These are phyloP conservation scores for Eristalis pertinax DNA, from an alignment of 2,888 invertebrate species.

Conservation along the genomic window DNA sequence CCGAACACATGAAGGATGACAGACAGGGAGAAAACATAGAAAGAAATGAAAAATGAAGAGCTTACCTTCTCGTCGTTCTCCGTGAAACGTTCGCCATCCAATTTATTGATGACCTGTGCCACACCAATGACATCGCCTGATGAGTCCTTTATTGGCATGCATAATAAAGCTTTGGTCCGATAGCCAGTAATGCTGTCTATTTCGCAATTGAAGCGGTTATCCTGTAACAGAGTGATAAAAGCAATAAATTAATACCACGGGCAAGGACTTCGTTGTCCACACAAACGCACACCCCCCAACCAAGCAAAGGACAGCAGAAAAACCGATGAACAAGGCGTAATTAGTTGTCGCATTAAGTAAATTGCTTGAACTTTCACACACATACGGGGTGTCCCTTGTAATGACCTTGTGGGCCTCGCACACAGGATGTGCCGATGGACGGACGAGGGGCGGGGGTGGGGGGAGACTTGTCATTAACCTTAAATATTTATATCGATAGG, in stretches of 20 bases:
- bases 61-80: slow-evolving; percentile 89
- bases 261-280: neutral
- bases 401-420: slow-evolving; percentile 20
- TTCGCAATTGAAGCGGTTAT: slow-evolving; percentile 94
- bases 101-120: slow-evolving; percentile 97
- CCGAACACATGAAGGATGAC: neutral
- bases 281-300: neutral
- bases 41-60: slow-evolving; percentile 15
- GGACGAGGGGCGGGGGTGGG: neutral
- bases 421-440: neutral
- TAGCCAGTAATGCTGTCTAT: slow-evolving; percentile 96
- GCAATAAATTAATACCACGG: slow-evolving; percentile 7
- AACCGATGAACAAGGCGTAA: slow-evolving; percentile 8
- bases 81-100: slow-evolving; percentile 92
- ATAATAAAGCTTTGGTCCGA: slow-evolving; percentile 94
- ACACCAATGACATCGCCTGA: slow-evolving; percentile 98
- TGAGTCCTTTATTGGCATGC: slow-evolving; percentile 97
- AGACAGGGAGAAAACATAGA: neutral
- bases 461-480: slow-evolving; percentile 35
- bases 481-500: slow-evolving; percentile 47
- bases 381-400: neutral
- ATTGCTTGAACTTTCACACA: slow-evolving; percentile 24
- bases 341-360: slow-evolving; percentile 43
- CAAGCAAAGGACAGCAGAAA: slow-evolving; percentile 20
- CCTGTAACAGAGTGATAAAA: slow-evolving; percentile 82